Percentiles rank a stretch among this genome's conserved stretches.
phyloP scores from a whole-genome alignment of 2,797 vertebrate species.

The Coluber constrictor region DNA sequence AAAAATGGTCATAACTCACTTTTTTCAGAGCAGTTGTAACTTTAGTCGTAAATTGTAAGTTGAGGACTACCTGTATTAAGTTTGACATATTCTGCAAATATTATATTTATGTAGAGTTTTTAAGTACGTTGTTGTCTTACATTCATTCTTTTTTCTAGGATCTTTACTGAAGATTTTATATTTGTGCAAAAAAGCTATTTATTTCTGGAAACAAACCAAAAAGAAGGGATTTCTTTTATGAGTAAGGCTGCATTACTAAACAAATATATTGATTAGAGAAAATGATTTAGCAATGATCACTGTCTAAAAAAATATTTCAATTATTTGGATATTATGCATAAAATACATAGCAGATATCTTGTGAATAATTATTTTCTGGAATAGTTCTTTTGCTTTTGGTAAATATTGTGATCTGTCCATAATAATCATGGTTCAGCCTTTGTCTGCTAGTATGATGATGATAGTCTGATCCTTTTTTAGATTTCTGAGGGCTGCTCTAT shows the following conservation, averaged over 20 bases:
- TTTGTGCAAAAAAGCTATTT: slow-evolving; percentile 35
- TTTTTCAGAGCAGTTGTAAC: too few species aligned
- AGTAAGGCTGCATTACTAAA: neutral
- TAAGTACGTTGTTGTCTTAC: slow-evolving; percentile 27
- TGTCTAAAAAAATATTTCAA: neutral
- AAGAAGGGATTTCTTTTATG: neutral
- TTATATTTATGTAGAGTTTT: neutral
- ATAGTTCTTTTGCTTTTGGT: neutral
- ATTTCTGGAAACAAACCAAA: neutral
- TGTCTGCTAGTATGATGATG: neutral
- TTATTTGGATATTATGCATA: neutral
- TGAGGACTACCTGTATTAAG: too few species aligned
- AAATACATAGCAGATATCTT: neutral
- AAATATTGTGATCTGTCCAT: neutral
- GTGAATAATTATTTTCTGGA: neutral
- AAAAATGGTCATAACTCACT: too few species aligned
- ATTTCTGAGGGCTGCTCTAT: neutral
- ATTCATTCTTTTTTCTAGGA: neutral
- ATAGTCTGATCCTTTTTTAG: neutral
- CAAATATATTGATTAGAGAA: neutral
- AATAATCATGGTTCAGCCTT: neutral
- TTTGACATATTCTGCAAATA: neutral
- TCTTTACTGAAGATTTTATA: slow-evolving; percentile 35
- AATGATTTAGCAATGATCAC: neutral
- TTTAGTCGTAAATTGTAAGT: too few species aligned